Percentiles rank a stretch among this genome's conserved stretches.
phyloP scores from a whole-genome alignment of 2,113 vertebrate species.

The Hyperopisus bebe region DNA sequence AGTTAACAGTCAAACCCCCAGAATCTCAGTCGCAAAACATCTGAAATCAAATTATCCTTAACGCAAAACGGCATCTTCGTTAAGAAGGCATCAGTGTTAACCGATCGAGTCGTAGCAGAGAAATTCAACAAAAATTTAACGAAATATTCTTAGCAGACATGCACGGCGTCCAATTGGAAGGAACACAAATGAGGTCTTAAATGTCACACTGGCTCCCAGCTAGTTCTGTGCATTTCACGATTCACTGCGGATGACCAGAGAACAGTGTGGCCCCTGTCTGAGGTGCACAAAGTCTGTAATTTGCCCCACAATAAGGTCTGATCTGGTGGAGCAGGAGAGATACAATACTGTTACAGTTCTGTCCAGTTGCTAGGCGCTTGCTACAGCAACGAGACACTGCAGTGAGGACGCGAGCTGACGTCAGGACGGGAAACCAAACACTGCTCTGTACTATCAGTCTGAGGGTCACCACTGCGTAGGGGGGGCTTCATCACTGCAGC shows the following conservation, averaged over 20 bases:
- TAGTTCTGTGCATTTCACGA: neutral
- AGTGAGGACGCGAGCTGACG: constrained; percentile 7
- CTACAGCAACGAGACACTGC: neutral
- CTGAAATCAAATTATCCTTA: neutral
- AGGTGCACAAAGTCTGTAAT: neutral
- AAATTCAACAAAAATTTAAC: constrained; percentile 10
- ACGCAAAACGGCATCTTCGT: neutral
- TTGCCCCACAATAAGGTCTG: constrained; percentile 3
- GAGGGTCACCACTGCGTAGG: neutral
- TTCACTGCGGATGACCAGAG: neutral
- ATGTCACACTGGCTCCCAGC: neutral
- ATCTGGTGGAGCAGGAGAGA: neutral
- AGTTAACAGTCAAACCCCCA: neutral
- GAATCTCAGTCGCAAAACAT: neutral
- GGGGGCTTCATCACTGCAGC: neutral
- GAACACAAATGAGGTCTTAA: neutral
- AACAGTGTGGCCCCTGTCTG: neutral
- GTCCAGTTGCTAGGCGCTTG: neutral
- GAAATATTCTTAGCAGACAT: neutral
- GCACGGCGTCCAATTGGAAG: neutral
- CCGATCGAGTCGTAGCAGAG: constrained; percentile 14
- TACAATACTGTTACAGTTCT: constrained; percentile 3
- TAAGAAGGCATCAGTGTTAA: constrained; percentile 35
- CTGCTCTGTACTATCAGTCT: neutral
- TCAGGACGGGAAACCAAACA: neutral